A percentile compares a stretch with the other conserved stretches of the same genome.
Conservation (phyloP, 2,888 invertebrate genomes). For the Epinotia ramella region DNA sequence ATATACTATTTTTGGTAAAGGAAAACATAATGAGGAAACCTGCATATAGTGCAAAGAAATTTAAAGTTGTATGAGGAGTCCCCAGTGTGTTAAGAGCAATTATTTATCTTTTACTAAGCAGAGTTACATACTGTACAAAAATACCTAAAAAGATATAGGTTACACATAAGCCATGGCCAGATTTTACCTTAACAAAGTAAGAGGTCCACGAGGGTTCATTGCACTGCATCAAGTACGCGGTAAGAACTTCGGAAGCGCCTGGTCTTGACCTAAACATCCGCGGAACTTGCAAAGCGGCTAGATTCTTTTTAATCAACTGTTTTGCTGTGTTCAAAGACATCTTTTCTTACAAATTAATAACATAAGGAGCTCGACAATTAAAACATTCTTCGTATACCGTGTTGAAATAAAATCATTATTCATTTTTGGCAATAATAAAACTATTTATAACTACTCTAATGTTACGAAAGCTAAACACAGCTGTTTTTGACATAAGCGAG, state of each 20-base stretch:
- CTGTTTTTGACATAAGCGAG: constrained; percentile 24
- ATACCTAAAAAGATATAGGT: not conserved
- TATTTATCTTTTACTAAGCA: too few species aligned
- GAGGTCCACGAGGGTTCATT: constrained; percentile 40
- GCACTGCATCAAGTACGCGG: constrained; percentile 33
- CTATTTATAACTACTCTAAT: not conserved
- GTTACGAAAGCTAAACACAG: constrained; percentile 29
- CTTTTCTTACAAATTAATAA: constrained; percentile 28
- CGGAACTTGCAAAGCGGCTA: constrained; percentile 19
- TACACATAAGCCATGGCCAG: not conserved
- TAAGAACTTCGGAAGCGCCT: constrained; percentile 33
- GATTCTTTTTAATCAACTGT: constrained; percentile 27
- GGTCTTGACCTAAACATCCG: constrained; percentile 26
- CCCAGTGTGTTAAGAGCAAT: too few species aligned
- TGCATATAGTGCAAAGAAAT: too few species aligned
- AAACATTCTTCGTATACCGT: not conserved
- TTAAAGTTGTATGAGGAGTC: too few species aligned
- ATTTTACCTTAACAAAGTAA: constrained; percentile 43
- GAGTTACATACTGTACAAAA: too few species aligned
- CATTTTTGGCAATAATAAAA: constrained; percentile 4
- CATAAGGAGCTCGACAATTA: not conserved
- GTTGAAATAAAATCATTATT: constrained; percentile 6
- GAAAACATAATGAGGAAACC: too few species aligned
- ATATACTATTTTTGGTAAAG: too few species aligned
- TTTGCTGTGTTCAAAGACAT: constrained; percentile 31